Base-by-base conservation (phyloP, 1,140 invertebrate genomes). In the Holcopasites calliopsidis region DNA sequence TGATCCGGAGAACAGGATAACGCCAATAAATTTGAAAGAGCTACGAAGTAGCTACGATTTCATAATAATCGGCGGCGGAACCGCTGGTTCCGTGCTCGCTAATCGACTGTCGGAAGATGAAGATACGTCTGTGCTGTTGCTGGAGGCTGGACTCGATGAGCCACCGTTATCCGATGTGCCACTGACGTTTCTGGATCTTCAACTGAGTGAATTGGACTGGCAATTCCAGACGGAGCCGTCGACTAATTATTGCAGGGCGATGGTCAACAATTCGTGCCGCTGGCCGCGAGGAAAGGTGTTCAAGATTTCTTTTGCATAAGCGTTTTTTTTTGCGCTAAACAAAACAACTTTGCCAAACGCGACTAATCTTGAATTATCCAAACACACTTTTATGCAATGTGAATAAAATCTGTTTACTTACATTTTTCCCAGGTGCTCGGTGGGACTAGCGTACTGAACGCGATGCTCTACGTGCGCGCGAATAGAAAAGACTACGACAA, bases 401-500 rank as follows among this genome's bases (percentile, higher is more conserved):
- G 1, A 44, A 68, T 44, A 21, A 3, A n/a, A n/a, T n/a, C n/a
- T n/a, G n/a, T n/a, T n/a, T n/a, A n/a, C n/a, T n/a, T n/a, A n/a
- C n/a, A n/a, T n/a, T n/a, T n/a, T n/a, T n/a, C 18, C 2, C 23
- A 78, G 76, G 71, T 42, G 1, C 87, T 97, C 5, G 97, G 97
- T 11, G 97, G 98, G 3, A 95, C 94, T 2, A 97, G 96, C 80
- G 94, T 95, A 4, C 89, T 98, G 16, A 98, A 98, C 86, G 97
- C 96, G 3, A 98, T 98, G 97, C 92, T 97, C 44, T 98, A 98
- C 80, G 93, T 97, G 0, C 91, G 97, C 38, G 97, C 97, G 0
- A 97, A 98, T 90, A 94, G 92, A 44, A 91, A 89, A 4, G 97
- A 98, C 90, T 99, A 98, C 86, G 96, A 99, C 90, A 90, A 52